Conservation (phyloP, 2,888 invertebrate species). For the Neoitamus cyanurus region DNA sequence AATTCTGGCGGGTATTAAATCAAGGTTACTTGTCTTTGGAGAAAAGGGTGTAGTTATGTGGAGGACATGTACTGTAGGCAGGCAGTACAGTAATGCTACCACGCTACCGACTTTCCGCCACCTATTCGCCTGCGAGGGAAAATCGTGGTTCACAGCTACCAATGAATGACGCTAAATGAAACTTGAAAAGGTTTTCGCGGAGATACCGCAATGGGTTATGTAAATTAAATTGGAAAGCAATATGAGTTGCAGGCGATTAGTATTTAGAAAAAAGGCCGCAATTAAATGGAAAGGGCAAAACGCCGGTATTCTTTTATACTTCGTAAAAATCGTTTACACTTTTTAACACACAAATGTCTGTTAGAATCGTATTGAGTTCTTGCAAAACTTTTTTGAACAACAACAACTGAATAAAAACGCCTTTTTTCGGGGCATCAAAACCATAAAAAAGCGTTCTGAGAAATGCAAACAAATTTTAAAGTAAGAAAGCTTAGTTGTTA, state of each 20-base stretch:
- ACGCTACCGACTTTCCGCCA: not conserved
- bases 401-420: too few relatives aligned
- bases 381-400: too few relatives aligned
- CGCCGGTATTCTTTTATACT: too few relatives aligned
- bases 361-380: too few relatives aligned
- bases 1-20: constrained; percentile 48
- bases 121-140: not conserved
- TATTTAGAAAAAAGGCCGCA: not conserved
- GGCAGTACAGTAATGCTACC: not conserved
- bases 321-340: too few relatives aligned
- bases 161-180: not conserved
- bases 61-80: not conserved
- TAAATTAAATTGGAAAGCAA: not conserved
- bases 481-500: too few relatives aligned
- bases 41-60: not conserved
- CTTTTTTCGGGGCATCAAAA: too few relatives aligned
- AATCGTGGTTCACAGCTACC: not conserved
- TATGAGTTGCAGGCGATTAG: not conserved
- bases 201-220: not conserved
- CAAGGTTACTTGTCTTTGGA: constrained; percentile 48
- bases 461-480: too few relatives aligned
- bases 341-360: too few relatives aligned
- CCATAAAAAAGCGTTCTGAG: too few relatives aligned
- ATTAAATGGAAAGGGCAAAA: not conserved
- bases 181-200: not conserved